These are phyloP conservation scores for Galbula dea DNA, from an alignment of 2,113 vertebrate species.

Conservation along the genomic window DNA sequence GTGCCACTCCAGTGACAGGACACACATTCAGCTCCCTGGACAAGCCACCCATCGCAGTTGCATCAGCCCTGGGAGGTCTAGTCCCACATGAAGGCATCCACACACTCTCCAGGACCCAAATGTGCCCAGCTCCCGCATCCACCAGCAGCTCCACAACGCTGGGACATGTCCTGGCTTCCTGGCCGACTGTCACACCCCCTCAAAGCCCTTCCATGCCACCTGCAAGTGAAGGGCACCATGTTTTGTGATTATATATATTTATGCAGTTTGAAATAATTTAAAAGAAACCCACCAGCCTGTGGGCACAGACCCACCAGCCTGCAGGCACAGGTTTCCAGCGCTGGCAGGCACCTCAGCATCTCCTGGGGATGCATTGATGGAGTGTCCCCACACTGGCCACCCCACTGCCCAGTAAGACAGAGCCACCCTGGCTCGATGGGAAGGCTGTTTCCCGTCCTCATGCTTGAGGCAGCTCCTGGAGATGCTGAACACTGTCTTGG, in stretches of 20 bases:
- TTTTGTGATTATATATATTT: background rate
- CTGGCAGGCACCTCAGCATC: background rate
- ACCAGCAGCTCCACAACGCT: background rate
- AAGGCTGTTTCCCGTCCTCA: background rate
- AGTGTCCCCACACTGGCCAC: background rate
- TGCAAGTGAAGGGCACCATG: rapidly evolving
- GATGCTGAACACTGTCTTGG: background rate
- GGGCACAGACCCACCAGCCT: rapidly evolving
- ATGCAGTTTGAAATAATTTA: slow-evolving; percentile 22
- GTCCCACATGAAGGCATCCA: background rate
- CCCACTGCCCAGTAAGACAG: background rate
- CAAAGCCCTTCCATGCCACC: background rate
- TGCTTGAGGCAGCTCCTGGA: background rate
- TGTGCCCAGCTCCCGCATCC: rapidly evolving
- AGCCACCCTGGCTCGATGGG: background rate
- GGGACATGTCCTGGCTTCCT: rapidly evolving
- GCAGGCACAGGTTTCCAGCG: rapidly evolving
- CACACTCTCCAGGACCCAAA: background rate
- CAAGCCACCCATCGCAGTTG: rapidly evolving
- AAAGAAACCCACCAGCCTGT: background rate
- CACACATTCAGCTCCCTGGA: rapidly evolving
- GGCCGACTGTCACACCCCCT: too few relatives aligned
- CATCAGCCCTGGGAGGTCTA: background rate
- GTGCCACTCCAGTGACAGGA: background rate
- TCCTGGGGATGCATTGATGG: background rate